Evolutionary conservation across 2,797 vertebrate species (phyloP), one percentile per base, ranked within the genome.

Genomic region (Lagodon rhomboides): DNA sequence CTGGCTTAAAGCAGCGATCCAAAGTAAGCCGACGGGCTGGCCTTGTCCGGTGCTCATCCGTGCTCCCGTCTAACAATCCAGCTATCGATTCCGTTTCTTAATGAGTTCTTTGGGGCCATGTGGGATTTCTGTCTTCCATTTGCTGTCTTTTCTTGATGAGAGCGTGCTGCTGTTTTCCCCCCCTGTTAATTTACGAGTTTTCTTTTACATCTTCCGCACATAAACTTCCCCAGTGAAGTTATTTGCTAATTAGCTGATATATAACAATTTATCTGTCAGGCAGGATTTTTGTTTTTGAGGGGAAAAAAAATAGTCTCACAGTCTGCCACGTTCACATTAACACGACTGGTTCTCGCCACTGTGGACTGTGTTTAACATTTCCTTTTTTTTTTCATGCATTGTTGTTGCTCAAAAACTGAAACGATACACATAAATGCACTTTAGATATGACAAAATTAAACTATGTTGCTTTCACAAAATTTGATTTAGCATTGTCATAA

Each of bases 91-190:
- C 77, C 12, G 62, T 84, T 87, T 91, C 81, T 84, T 89, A 93
- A 93, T 92, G 88, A 93, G 90, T 91, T 93, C 73, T 91, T 91
- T 58, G 82, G 72, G 82, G 77, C 86, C 85, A 5, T 84, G 79
- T 82, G 90, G 89, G 82, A 91, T 91, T 92, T 92, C 70, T 72
- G 22, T 80, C 53, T 81, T 86, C 87, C 83, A 89, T 83, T 84
- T 41, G 15, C 82, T 79, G 71, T 77, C 50, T 87, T 79, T 72
- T 65, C 84, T 85, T 89, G 63, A 89, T 85, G 68, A 85, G 68
- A 77, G 46, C 71, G 59, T 50, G 16, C 50, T 22, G 49, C 79
- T 73, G 41, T 82, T 79, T 74, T 50, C 50, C 44, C 12, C 12
- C 13, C 47, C 22, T 2, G 64, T 73, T 79, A 34, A 63, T 84